Base-by-base conservation (phyloP, 1,140 invertebrate species). In the Rhizoglyphus robini region DNA sequence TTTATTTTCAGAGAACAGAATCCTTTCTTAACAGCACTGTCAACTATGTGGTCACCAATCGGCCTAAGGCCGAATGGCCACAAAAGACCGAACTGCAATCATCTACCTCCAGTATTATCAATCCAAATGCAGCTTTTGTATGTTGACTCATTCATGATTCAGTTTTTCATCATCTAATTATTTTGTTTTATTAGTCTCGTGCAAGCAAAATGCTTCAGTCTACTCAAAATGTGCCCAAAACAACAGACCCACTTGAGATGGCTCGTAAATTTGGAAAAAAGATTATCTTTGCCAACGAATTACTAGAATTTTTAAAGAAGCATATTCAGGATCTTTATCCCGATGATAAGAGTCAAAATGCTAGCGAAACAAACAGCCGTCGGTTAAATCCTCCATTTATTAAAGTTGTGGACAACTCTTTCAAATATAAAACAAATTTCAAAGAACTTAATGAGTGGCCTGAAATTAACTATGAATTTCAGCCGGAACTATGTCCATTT, bases 381-480 rank as follows among this genome's bases (percentile, higher is more conserved):
- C 15, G 27, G 29, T 46, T 60, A 38, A 34, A 13, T 30, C 58
- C 58, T 23, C 58, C 58, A 1, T 63, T 48, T 20, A 63, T 63
- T 11, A 63, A 63, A 32, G 18, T 63, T 18, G n/a, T 47, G 11
- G 62, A 63, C 30, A 48, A 47, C 13, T 46, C 38, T n/a, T 13
- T 48, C 38, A 63, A 48, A 34, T 63, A 49, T 34, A 47, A 23
- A 63, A 27, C 62, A 1, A 47, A 46, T 32, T 47, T 29, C 4
- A 63, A 48, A 48, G 38, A 63, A 63, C 36, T 63, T 1, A 31
- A 11, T 4, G 62, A 63, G 30, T 63, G 62, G 62, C 62, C 62
- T 1, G 2, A 63, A 29, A 48, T 63, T 4, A 47, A 63, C 36
- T 47, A 48, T 23, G 62, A 63, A 18, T 29, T 20, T 54, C 36